Percentiles rank a stretch among this genome's conserved stretches.
Evolutionary conservation across 92 coral and sea anemone genomes (phyloP).

Genomic region (Nematostella vectensis): DNA sequence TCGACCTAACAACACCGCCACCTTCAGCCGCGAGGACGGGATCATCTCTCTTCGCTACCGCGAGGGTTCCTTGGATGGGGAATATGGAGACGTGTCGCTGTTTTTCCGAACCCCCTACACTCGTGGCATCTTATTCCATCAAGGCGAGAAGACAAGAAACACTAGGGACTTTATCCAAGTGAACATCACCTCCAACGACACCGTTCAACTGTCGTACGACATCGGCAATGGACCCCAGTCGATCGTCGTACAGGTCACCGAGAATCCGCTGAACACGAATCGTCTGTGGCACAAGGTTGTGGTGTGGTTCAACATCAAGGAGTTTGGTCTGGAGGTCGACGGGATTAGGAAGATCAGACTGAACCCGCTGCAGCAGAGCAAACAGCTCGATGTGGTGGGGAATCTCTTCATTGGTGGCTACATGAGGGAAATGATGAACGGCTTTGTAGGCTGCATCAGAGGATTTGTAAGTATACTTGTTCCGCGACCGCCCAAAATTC

Average conservation of each 20-base stretch:
- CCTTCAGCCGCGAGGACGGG: constrained; percentile 75
- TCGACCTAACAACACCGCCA: constrained; percentile 66
- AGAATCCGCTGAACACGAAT: constrained; percentile 36
- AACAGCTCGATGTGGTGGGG: constrained; percentile 44
- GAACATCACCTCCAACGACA: constrained; percentile 39
- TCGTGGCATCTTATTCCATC: constrained; percentile 57
- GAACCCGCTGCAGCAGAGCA: constrained; percentile 41
- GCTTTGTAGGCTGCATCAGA: constrained; percentile 79
- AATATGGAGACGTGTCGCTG: constrained; percentile 56
- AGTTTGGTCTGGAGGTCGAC: constrained; percentile 63
- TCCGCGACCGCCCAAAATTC: too few species aligned
- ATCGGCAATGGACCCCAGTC: constrained; percentile 46
- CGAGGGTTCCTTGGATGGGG: constrained; percentile 34
- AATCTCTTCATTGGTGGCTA: constrained; percentile 49
- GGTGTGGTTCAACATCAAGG: constrained; percentile 54
- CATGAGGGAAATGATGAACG: constrained; percentile 40
- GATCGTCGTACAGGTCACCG: constrained; percentile 13
- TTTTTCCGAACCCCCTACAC: constrained; percentile 67
- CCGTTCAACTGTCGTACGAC: constrained; percentile 38
- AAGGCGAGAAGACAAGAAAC: constrained; percentile 46
- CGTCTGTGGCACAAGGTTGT: constrained; percentile 53
- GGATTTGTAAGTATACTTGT: constrained; percentile 49
- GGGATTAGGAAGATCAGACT: neutral
- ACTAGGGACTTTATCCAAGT: constrained; percentile 48
- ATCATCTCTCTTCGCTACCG: constrained; percentile 28